Base-by-base conservation (phyloP, 2,797 vertebrate species). In the Oreonectes daqikongensis region DNA sequence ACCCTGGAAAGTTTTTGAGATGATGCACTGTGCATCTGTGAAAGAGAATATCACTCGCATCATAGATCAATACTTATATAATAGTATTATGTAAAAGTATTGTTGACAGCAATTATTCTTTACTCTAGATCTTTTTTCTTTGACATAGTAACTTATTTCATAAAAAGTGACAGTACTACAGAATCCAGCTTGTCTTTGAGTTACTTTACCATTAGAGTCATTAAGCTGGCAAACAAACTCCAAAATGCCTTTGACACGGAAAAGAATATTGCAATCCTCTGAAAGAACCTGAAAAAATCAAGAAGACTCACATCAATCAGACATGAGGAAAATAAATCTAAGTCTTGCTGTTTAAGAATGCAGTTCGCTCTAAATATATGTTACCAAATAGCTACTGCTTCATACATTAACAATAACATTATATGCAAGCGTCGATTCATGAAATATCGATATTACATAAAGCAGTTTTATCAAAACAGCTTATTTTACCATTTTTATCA, bases 171-270 rank as follows among this genome's bases (percentile, higher is more conserved):
- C 22, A 12, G 50, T 52, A 20, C 50, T 7, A 57, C 24, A 57
- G 15, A 57, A 55, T 55, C 22, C 52, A 55, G 3, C 22, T 55
- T 10, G 24, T 55, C 10, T 53, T 11, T 53, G 11, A 53, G 20
- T 53, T 22, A 24, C 50, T 22, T 28, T 88, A 98, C 97, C 95
- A 84, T 96, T 91, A 24, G 91, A 90, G 85, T 84, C 88, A 65
- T 93, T 89, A 75, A 98, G 86, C 35, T 90, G 92, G 92, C 97
- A 99, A 53, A 89, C 94, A 60, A 98, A 89, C 85, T 95, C 93
- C 84, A 98, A 90, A 48, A 90, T 92, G 22, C 96, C 96, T 87
- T 90, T 94, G 50, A 96, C 84, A 81, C 97, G 94, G 80, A 97
- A 92, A 46, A 98, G 85, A 44, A 93, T 83, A 77, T 89, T 83